Evolutionary conservation across 2,888 invertebrate species (phyloP), one percentile per base, ranked within the genome.

Genomic region (Scotopteryx bipunctaria): DNA sequence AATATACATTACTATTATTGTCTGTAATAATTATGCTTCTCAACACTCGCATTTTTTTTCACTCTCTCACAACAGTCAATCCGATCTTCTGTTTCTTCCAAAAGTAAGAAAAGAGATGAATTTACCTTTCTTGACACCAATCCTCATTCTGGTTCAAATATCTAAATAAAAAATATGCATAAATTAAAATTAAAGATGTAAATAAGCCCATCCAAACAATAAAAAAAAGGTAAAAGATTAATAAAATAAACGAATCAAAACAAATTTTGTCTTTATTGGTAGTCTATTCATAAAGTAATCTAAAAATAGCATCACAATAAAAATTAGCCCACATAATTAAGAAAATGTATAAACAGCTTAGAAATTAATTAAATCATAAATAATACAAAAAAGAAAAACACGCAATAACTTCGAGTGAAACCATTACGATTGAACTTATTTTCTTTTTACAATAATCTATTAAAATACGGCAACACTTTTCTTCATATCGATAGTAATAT

Each of bases 301-400:
- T 86, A 85, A 85, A 83, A 87, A 81, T 87, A 87, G 80, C 86
- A 87, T 87, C 86, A 86, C 87, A 86, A 79, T 79, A 73, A 59
- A n/a, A 53, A 77, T 79, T 71, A 80, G 77, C 80, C 77, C 80
- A 76, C 63, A 67, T 74, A 75, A 71, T 42, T 40, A 45, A 68
- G 58, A 75, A 78, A 78, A 51, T 47, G 27, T 66, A 71, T 72
- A 78, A 79, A 78, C 70, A 66, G 65, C 71, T 76, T 73, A 79
- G 53, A 44, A 43, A 50, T 50, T 14, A 37, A 31, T 32, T 33
- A 17, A 33, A 29, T 27, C 40, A 49, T 63, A 54, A 63, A 59
- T 46, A 48, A 55, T 59, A 50, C 54, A 59, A 61, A 61, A 60
- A 58, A 60, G 57, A 56, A 59, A n/a, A 38, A 52, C 38, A 40